These are phyloP conservation scores for Lepus europaeus DNA, from an alignment of 2,113 vertebrate species.

Conservation along the genomic window DNA sequence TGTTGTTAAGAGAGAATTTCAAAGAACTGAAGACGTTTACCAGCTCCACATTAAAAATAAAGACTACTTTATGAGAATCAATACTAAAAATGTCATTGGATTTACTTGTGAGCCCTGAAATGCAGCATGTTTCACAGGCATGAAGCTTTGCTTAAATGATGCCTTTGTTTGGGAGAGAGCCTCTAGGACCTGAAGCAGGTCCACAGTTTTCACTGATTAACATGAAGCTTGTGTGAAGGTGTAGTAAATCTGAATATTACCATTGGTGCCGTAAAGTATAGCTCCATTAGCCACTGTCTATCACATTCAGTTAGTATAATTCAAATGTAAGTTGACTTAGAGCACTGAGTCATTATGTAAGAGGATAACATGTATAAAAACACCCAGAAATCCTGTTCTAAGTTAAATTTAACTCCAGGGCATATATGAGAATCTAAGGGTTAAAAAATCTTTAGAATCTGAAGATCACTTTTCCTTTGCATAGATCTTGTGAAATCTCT, in stretches of 20 bases:
- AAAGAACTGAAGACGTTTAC: not conserved
- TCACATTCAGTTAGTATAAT: not conserved
- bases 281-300: not conserved
- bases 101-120: not conserved
- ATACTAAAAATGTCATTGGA: not conserved
- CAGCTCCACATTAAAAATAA: not conserved
- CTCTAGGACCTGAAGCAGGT: too few species aligned
- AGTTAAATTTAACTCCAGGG: not conserved
- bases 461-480: not conserved
- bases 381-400: not conserved
- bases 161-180: not conserved
- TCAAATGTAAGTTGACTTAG: not conserved
- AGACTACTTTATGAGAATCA: conserved; percentile 3
- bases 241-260: not conserved
- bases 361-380: not conserved
- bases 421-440: not conserved
- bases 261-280: not conserved
- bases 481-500: conserved; percentile 1
- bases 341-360: not conserved
- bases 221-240: not conserved
- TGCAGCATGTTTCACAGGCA: not conserved
- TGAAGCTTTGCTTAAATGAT: not conserved
- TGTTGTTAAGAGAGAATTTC: not conserved
- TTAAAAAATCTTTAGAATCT: conserved; percentile 20
- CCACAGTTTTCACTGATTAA: not conserved